phyloP scores from a whole-genome alignment of 2,797 vertebrate species.

The Sorex maritimensis region DNA sequence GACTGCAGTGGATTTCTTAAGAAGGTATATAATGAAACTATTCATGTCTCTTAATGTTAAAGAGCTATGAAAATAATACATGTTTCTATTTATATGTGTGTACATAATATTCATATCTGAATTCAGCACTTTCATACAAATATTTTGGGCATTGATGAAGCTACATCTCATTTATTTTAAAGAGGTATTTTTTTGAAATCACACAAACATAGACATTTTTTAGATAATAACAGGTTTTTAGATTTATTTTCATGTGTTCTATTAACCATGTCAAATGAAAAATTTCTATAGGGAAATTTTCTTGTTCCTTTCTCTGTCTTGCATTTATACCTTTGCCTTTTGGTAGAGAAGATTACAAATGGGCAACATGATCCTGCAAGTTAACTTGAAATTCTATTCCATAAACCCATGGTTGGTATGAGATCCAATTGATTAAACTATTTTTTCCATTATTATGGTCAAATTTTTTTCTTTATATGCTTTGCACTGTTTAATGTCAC shows the following conservation, averaged over 20 bases:
- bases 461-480: no score
- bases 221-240: background rate
- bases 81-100: background rate
- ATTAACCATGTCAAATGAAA: background rate
- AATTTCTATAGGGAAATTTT: background rate
- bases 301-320: background rate
- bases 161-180: background rate
- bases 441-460: no score
- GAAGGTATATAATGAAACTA: background rate
- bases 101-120: background rate
- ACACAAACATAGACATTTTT: background rate
- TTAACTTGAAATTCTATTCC: background rate
- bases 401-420: no score
- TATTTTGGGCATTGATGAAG: conserved; percentile 2
- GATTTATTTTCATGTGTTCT: background rate
- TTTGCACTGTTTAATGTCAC: no score
- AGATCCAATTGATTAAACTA: no score
- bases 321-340: background rate
- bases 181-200: background rate
- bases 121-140: background rate
- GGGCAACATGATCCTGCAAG: background rate
- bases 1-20: conserved; percentile 23
- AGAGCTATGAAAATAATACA: conserved; percentile 11
- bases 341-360: background rate
- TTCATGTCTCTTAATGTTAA: background rate